Evolutionary conservation across 1,140 invertebrate species (phyloP).

Genomic region (Pseudomyrmex flavicornis): DNA sequence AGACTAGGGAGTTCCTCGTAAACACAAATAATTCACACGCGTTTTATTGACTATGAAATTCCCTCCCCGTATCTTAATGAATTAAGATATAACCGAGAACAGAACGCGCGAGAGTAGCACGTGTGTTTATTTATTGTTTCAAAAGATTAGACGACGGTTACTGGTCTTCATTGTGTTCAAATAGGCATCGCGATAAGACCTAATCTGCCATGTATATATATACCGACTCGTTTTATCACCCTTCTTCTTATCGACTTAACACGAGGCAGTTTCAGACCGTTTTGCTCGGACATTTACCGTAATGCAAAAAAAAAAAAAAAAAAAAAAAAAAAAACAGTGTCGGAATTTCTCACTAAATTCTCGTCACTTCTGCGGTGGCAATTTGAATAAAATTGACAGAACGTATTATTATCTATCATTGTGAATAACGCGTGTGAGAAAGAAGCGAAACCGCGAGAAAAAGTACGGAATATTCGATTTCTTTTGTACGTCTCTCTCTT

Average conservation of each 20-base stretch:
- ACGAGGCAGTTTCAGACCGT: constrained; percentile 19
- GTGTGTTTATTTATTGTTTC: constrained; percentile 22
- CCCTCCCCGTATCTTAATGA: too few relatives aligned
- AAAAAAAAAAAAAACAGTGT: not conserved
- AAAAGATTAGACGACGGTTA: constrained; percentile 27
- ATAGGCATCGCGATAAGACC: constrained; percentile 37
- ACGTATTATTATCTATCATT: not conserved
- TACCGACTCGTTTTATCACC: constrained; percentile 25
- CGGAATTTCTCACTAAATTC: not conserved
- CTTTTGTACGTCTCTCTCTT: not conserved
- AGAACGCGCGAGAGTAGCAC: not conserved
- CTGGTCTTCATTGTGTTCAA: constrained; percentile 37
- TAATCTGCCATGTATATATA: constrained; percentile 35
- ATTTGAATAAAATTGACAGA: not conserved
- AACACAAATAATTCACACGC: not conserved
- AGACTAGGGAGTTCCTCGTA: not conserved
- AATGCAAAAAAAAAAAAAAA: not conserved
- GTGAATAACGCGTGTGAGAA: constrained; percentile 1
- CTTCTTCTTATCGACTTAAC: constrained; percentile 45
- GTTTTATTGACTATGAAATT: not conserved
- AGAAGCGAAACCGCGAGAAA: constrained; percentile 14
- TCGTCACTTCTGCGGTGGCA: not conserved
- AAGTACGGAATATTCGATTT: constrained; percentile 15
- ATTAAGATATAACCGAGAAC: not conserved
- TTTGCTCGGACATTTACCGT: constrained; percentile 41